A percentile compares a stretch with the other conserved stretches of the same genome.
Evolutionary conservation across 1,140 invertebrate species (phyloP).

Genomic region (Eufriesea mexicana): DNA sequence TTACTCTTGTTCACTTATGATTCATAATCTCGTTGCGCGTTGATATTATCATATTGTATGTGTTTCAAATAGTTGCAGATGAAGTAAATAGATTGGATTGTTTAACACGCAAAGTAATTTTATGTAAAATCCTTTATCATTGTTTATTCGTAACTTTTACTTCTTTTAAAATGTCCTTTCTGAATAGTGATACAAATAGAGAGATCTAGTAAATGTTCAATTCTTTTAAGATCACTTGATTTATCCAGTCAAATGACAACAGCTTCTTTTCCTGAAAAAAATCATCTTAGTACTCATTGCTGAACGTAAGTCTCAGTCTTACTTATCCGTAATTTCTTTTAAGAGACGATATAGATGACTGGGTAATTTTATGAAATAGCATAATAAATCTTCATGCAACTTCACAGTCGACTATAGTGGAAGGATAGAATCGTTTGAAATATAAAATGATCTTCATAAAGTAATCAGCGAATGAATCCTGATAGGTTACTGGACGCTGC

Average conservation of each 20-base stretch:
- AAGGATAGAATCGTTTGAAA: neutral
- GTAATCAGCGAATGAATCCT: neutral
- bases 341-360: neutral
- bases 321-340: neutral
- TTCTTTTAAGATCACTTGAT: neutral
- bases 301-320: neutral
- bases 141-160: no score
- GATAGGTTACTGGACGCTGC: neutral
- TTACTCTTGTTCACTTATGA: no score
- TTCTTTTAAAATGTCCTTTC: no score
- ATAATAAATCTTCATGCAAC: neutral
- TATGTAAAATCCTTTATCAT: no score
- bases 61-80: no score
- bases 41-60: no score
- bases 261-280: neutral
- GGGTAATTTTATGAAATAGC: neutral
- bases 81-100: no score
- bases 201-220: neutral
- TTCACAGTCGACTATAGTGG: neutral
- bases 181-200: no score
- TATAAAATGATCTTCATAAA: neutral
- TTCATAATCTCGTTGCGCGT: no score
- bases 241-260: neutral
- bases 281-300: neutral
- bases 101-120: no score